Evolutionary conservation across 2,888 invertebrate species (phyloP).

Genomic region (Orthosia gothica): DNA sequence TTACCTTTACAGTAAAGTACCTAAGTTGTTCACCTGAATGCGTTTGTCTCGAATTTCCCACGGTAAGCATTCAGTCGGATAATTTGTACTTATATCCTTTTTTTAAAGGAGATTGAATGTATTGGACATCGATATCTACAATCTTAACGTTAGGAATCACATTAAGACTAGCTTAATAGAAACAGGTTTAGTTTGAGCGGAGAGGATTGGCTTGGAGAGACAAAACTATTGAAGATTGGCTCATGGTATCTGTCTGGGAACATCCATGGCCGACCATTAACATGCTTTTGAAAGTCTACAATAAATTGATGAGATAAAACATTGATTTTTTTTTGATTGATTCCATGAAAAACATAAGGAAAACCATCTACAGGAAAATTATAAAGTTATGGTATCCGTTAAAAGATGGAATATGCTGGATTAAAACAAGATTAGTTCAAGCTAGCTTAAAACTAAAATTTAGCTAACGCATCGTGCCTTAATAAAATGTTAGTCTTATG

Average conservation of each 20-base stretch:
- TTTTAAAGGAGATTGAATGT: constrained; percentile 28
- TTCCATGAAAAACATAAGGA: too few species aligned
- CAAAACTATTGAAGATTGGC: constrained; percentile 20
- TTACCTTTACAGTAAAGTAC: constrained; percentile 49
- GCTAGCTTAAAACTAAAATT: neutral
- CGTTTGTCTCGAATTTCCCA: constrained; percentile 46
- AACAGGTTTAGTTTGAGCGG: constrained; percentile 46
- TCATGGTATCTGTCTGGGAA: neutral
- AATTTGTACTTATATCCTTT: constrained; percentile 25
- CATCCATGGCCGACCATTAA: neutral
- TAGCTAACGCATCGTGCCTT: too few species aligned
- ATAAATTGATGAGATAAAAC: neutral
- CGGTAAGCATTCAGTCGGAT: constrained; percentile 29
- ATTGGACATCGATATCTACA: constrained; percentile 38
- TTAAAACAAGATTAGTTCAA: neutral
- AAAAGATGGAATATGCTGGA: neutral
- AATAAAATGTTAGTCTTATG: neutral
- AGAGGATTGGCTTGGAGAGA: constrained; percentile 26
- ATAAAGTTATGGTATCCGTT: neutral
- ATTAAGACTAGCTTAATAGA: constrained; percentile 24
- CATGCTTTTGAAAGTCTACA: neutral
- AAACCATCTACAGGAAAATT: neutral
- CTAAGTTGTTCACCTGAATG: constrained; percentile 33
- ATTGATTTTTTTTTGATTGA: too few species aligned
- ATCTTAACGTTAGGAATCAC: constrained; percentile 44